A percentile compares a stretch with the other conserved stretches of the same genome.
Evolutionary conservation across 2,113 vertebrate species (phyloP).

Genomic region (Hemicordylus capensis): DNA sequence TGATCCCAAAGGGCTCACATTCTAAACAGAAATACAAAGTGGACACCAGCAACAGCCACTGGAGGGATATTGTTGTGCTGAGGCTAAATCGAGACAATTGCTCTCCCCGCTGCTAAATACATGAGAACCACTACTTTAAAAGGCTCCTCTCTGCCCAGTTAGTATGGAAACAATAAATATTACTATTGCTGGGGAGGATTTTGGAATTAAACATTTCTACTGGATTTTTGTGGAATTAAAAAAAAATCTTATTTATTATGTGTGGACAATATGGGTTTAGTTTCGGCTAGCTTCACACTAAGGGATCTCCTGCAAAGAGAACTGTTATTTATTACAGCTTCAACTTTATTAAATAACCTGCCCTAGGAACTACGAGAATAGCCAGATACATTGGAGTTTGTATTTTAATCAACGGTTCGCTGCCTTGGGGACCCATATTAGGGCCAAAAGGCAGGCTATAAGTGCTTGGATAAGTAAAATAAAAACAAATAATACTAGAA

Average conservation of each 20-base stretch:
- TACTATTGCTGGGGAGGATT: constrained; percentile 35
- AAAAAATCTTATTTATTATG: constrained; percentile 38
- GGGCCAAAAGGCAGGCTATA: too few relatives aligned
- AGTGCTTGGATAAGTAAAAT: too few relatives aligned
- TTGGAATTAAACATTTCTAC: constrained; percentile 45
- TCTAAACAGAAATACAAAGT: too few relatives aligned
- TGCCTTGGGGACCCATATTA: too few relatives aligned
- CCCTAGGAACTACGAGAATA: constrained; percentile 25
- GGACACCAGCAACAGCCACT: too few relatives aligned
- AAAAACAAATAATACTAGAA: not conserved
- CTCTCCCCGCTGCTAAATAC: too few relatives aligned
- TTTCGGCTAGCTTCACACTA: constrained; percentile 55
- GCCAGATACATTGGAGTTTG: not conserved
- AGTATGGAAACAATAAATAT: not conserved
- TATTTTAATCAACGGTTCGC: too few relatives aligned
- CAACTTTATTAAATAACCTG: constrained; percentile 33
- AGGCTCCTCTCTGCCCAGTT: too few relatives aligned
- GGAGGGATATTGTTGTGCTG: too few relatives aligned
- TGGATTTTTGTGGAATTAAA: constrained; percentile 47
- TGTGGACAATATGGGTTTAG: constrained; percentile 48
- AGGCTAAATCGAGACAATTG: too few relatives aligned
- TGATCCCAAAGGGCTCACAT: too few relatives aligned
- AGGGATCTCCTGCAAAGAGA: constrained; percentile 42
- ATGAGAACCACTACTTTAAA: too few relatives aligned
- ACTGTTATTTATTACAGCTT: constrained; percentile 28